A percentile compares a stretch with the other conserved stretches of the same genome.
phyloP scores from a whole-genome alignment of 2,113 vertebrate species.

The Perca schrenkii region DNA sequence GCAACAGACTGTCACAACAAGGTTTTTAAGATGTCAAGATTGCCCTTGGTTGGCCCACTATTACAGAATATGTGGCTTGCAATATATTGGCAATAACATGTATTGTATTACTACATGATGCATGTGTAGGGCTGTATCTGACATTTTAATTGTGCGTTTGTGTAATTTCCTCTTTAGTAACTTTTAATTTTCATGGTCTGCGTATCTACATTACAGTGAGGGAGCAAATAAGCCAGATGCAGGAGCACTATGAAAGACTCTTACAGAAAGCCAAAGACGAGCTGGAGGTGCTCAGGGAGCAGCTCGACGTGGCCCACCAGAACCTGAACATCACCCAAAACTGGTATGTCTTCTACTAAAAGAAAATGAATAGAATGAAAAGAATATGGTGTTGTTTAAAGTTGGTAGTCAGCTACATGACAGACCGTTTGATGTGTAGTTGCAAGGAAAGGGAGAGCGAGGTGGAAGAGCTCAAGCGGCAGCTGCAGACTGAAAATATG shows the following conservation, averaged over 20 bases:
- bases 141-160: constrained; percentile 1
- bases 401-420: background rate
- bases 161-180: background rate
- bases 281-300: constrained; percentile 79
- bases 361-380: background rate
- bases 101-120: background rate
- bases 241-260: constrained; percentile 82
- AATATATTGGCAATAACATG: background rate
- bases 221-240: constrained; percentile 73
- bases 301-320: constrained; percentile 68
- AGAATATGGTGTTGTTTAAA: background rate
- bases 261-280: constrained; percentile 80
- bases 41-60: background rate
- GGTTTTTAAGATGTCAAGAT: constrained; percentile 59
- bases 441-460: constrained; percentile 80
- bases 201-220: constrained; percentile 45
- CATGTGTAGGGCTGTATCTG: background rate
- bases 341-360: constrained; percentile 23
- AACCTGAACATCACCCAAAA: constrained; percentile 69
- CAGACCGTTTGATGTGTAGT: constrained; percentile 40
- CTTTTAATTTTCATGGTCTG: background rate
- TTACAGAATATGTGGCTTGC: background rate
- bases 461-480: constrained; percentile 75
- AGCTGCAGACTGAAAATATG: constrained; percentile 68
- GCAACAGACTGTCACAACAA: constrained; percentile 68